phyloP scores from a whole-genome alignment of 2,888 invertebrate genomes.

The Gandaritis pyraliata region DNA sequence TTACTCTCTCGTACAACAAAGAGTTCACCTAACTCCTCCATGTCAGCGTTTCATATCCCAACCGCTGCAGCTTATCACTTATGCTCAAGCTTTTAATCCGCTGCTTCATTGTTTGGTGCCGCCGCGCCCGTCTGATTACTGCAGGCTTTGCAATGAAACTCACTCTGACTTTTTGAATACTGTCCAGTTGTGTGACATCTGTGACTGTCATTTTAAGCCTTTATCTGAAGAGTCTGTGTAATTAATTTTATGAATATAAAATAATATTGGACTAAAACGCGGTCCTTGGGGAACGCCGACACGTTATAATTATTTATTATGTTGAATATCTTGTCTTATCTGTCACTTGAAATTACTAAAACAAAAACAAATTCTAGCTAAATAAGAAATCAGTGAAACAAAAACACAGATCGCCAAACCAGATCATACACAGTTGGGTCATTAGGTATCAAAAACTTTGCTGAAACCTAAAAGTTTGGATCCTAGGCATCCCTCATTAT shows the following conservation, averaged over 20 bases:
- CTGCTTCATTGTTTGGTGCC: constrained; percentile 68
- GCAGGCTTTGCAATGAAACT: constrained; percentile 40
- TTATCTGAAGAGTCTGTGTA: constrained; percentile 2
- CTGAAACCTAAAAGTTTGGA: not conserved
- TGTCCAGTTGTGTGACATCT: constrained; percentile 21
- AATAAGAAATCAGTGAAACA: not conserved
- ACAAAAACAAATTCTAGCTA: not conserved
- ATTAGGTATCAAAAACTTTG: constrained; percentile 9
- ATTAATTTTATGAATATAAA: not conserved
- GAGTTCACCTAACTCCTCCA: constrained; percentile 28
- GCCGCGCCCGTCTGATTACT: constrained; percentile 66
- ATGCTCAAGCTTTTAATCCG: constrained; percentile 71
- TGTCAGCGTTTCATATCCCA: constrained; percentile 26
- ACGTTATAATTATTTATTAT: not conserved
- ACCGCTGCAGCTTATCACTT: constrained; percentile 44
- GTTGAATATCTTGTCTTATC: not conserved
- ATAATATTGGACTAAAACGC: not conserved
- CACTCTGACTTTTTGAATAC: constrained; percentile 29
- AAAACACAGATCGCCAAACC: not conserved
- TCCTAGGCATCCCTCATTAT: constrained; percentile 13
- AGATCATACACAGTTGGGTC: too few relatives aligned
- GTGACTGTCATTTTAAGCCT: constrained; percentile 7
- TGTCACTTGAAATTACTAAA: not conserved
- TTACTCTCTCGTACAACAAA: constrained; percentile 13
- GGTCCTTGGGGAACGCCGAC: constrained; percentile 12